phyloP scores from a whole-genome alignment of 2,113 vertebrate species.

The Oreocharis arfaki region DNA sequence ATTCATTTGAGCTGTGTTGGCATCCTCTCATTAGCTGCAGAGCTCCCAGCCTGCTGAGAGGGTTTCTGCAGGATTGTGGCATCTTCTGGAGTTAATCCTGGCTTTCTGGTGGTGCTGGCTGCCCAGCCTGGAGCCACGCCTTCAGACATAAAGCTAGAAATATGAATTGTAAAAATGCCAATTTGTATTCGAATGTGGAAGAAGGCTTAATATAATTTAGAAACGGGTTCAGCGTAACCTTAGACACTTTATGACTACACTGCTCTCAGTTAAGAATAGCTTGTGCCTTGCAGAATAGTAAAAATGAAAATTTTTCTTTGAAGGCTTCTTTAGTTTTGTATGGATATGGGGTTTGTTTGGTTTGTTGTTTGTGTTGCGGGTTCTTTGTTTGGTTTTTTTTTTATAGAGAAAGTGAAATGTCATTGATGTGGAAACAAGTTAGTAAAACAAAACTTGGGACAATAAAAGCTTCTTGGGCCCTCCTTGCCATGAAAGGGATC shows the following conservation, averaged over 20 bases:
- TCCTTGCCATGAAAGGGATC: background rate
- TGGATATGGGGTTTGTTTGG: background rate
- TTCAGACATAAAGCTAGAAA: background rate
- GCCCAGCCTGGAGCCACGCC: background rate
- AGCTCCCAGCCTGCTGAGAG: background rate
- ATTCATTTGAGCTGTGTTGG: fast-evolving
- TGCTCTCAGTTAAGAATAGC: background rate
- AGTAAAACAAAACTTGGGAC: background rate
- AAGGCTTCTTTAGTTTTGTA: background rate
- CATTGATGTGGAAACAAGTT: background rate
- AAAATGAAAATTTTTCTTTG: background rate
- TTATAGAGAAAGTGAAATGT: background rate
- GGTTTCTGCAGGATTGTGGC: background rate
- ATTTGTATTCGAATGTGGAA: background rate
- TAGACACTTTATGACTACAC: fast-evolving
- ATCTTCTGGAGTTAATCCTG: background rate
- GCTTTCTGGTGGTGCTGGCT: background rate
- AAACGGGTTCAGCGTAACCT: background rate
- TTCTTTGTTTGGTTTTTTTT: too few relatives aligned
- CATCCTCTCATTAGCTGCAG: fast-evolving
- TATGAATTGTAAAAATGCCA: fast-evolving
- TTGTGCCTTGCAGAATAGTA: background rate
- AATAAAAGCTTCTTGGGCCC: background rate
- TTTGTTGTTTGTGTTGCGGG: background rate
- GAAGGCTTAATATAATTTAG: background rate